Conservation (phyloP, 2,888 invertebrate genomes). For the Nezara viridula region DNA sequence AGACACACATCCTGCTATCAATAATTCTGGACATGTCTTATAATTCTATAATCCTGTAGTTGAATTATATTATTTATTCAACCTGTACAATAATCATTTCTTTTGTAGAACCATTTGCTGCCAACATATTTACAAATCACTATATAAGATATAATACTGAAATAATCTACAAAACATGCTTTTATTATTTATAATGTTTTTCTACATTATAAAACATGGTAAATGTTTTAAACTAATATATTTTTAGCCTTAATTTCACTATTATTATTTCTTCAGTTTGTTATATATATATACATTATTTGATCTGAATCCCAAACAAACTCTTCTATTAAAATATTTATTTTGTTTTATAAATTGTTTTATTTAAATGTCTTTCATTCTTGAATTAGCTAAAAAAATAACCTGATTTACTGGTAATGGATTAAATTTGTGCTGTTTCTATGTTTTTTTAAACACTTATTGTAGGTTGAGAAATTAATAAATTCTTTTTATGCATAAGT, state of each 20-base stretch:
- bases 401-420: constrained; percentile 37
- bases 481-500: constrained; percentile 14
- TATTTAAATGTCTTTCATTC: constrained; percentile 50
- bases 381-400: constrained; percentile 36
- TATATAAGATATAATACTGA: constrained; percentile 45
- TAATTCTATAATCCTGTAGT: not conserved
- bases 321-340: constrained; percentile 49
- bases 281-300: constrained; percentile 44
- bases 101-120: not conserved
- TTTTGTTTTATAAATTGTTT: not conserved
- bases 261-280: constrained; percentile 19
- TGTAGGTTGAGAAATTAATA: constrained; percentile 15
- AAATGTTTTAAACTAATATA: constrained; percentile 20
- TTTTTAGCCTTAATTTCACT: constrained; percentile 1
- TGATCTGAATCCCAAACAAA: not conserved
- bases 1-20: not conserved
- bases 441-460: constrained; percentile 10
- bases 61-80: not conserved
- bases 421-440: constrained; percentile 51
- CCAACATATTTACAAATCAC: constrained; percentile 13
- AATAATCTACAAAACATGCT: constrained; percentile 26
- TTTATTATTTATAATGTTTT: constrained; percentile 41
- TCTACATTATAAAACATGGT: constrained; percentile 1
- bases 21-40: not conserved
- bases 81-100: not conserved